Evolutionary conservation across 2,888 invertebrate genomes (phyloP), one percentile per base, ranked within the genome.

Genomic region (Seladonia tumulorum): DNA sequence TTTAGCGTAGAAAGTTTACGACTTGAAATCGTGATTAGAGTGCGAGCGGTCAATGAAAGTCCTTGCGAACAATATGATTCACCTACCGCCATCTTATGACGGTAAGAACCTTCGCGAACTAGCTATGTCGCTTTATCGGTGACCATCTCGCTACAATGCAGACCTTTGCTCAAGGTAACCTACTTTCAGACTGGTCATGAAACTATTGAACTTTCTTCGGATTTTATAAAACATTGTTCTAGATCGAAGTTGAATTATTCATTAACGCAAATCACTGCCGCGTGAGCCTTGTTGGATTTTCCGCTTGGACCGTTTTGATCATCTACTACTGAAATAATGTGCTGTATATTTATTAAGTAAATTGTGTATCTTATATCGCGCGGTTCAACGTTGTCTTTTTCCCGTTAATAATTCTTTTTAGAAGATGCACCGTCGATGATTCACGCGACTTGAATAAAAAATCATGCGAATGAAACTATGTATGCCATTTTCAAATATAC

Each of bases 11-110:
- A 68, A 68, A 68, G 39, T 39, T 39, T 68, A 68, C 39, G 39
- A 39, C 10, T 35, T 39, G 39, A 22, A 68, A 68, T 68, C 35
- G 22, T 22, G 68, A 39, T 39, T 39, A 10, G 22, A 18, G 29
- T 66, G 10, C 68, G 35, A 68, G 10, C 10, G 68, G 39, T 39
- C 39, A 68, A 68, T 68, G 68, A 68, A 68, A 68, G 39, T 68
- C 39, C 68, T 68, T 39, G 68, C 22, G 68, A 10, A 68, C 39
- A 18, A 39, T 68, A 68, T 68, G 39, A 68, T 68, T 68, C 35
- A 39, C 22, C 39, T 39, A 35, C 39, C 16, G 39, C 35, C 35
- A 22, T 68, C 10, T 39, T 68, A 39, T 22, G 22, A 18, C 68
- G 10, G 22, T 4, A 68, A 39, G 39, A 68, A 39, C 68, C 39